A percentile compares a stretch with the other conserved stretches of the same genome.
Evolutionary conservation across 2,113 vertebrate species (phyloP).

Genomic region (Podocnemis expansa): DNA sequence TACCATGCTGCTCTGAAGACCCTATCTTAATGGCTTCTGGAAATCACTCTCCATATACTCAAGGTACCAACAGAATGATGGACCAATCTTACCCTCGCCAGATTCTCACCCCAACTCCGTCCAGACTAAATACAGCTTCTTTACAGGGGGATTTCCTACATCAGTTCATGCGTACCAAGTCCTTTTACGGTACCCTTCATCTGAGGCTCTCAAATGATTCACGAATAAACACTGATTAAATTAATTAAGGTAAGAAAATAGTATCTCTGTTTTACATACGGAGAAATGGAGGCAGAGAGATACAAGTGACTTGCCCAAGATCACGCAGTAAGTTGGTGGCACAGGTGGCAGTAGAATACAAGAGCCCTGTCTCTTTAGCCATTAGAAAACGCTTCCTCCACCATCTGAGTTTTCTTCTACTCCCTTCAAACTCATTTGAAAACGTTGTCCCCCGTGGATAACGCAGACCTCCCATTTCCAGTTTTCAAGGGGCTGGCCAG

Average conservation of each 20-base stretch:
- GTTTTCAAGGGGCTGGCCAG: background rate
- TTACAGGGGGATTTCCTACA: background rate
- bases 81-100: background rate
- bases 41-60: background rate
- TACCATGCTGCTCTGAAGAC: background rate
- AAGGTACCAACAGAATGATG: background rate
- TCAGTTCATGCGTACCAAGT: background rate
- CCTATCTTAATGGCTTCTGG: constrained; percentile 17
- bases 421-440: background rate
- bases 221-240: background rate
- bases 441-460: background rate
- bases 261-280: background rate
- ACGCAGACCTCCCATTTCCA: background rate
- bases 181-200: background rate
- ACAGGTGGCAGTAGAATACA: background rate
- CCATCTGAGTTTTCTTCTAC: background rate
- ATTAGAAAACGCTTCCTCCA: background rate
- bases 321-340: background rate
- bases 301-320: background rate
- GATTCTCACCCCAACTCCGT: background rate
- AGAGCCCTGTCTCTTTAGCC: background rate
- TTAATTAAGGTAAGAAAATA: background rate
- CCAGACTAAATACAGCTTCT: background rate
- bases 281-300: background rate
- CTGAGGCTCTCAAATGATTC: background rate